Evolutionary conservation across 2,113 vertebrate species (phyloP).

Genomic region (Recurvirostra avosetta): DNA sequence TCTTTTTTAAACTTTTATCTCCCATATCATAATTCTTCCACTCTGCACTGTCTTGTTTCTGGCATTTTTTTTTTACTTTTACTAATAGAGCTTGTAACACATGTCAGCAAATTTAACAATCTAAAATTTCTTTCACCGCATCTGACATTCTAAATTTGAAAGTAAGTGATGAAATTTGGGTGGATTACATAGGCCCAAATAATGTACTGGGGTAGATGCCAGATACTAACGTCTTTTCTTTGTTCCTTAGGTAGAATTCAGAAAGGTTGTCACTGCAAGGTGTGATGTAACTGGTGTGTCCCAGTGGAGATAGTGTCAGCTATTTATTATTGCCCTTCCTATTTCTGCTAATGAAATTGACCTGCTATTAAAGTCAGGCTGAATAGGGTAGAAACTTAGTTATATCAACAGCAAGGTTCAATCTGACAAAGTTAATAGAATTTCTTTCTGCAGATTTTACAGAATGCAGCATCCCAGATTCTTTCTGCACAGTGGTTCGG

Average conservation of each 20-base stretch:
- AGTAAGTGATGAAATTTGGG: not conserved
- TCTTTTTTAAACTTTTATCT: not conserved
- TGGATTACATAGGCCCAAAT: not conserved
- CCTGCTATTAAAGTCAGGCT: not conserved
- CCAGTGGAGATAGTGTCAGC: not conserved
- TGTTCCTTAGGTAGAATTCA: not conserved
- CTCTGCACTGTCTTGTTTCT: not conserved
- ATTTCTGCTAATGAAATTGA: constrained; percentile 25
- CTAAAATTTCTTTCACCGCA: not conserved
- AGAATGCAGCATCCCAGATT: not conserved
- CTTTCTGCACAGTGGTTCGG: not conserved
- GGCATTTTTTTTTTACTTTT: not conserved
- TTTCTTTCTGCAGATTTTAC: constrained; percentile 9
- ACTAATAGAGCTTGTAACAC: not conserved
- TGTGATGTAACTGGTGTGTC: not conserved
- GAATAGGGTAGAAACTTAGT: not conserved
- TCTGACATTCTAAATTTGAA: not conserved
- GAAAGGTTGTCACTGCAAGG: not conserved
- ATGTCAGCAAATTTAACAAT: not conserved
- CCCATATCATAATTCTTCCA: not conserved
- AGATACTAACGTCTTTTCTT: not conserved
- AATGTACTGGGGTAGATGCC: not conserved
- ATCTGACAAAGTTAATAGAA: constrained; percentile 4
- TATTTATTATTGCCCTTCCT: not conserved
- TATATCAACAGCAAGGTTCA: not conserved